Evolutionary conservation across 2,797 vertebrate species (phyloP).

Genomic region (Alectoris magna): DNA sequence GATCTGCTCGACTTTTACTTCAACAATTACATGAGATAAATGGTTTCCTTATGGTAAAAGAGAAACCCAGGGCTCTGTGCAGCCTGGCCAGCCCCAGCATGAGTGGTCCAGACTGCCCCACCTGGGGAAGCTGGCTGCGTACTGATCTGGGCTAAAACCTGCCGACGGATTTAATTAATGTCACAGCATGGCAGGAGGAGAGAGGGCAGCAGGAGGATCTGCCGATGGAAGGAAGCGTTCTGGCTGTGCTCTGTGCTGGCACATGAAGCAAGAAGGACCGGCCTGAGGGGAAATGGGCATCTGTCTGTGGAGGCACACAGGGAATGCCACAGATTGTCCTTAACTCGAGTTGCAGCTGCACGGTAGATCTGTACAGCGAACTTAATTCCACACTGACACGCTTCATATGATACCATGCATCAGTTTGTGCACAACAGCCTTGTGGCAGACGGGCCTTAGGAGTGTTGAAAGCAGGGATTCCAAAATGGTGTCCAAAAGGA

Average conservation of each 20-base stretch:
- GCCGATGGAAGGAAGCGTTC: fast-evolving
- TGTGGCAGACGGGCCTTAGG: fast-evolving
- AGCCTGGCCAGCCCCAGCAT: not conserved
- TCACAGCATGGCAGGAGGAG: not conserved
- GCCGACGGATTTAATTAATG: not conserved
- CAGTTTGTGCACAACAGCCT: fast-evolving
- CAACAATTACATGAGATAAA: not conserved
- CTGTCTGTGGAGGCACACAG: not conserved
- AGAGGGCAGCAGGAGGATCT: fast-evolving
- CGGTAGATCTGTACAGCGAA: not conserved
- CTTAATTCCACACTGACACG: fast-evolving
- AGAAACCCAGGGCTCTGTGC: not conserved
- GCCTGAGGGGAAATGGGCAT: fast-evolving
- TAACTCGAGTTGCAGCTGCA: fast-evolving
- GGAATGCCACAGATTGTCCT: fast-evolving
- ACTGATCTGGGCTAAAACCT: not conserved
- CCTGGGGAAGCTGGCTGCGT: not conserved
- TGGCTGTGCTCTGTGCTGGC: not conserved
- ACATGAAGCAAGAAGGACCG: fast-evolving
- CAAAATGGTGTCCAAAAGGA: too few relatives aligned
- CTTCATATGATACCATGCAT: fast-evolving
- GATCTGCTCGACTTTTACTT: not conserved
- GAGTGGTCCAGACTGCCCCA: not conserved
- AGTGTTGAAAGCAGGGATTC: too few relatives aligned
- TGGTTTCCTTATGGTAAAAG: not conserved